Evolutionary conservation across 2,797 vertebrate genomes (phyloP).

Genomic region (Pseudocheirus occidentalis): DNA sequence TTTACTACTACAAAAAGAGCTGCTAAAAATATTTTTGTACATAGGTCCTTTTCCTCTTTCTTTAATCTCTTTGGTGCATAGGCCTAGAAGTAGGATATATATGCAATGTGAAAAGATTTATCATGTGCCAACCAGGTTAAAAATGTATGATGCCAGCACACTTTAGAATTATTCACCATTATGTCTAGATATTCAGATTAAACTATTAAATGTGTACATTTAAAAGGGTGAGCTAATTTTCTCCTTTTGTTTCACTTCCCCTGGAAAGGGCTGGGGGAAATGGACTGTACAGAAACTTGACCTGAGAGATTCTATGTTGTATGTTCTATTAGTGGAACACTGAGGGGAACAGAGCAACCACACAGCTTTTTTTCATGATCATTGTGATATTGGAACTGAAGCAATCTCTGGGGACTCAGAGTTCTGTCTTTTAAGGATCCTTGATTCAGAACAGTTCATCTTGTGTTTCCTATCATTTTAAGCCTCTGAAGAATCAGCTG

Average conservation of each 20-base stretch:
- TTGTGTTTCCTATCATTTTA: slow-evolving; percentile 16
- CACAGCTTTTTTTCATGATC: background rate
- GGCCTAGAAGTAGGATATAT: background rate
- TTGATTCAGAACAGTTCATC: background rate
- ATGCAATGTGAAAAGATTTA: background rate
- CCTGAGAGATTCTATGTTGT: background rate
- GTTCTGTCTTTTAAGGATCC: slow-evolving; percentile 29
- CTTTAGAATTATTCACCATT: background rate
- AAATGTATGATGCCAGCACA: background rate
- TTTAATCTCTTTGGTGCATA: background rate
- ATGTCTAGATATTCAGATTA: background rate
- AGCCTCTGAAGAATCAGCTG: slow-evolving; percentile 31
- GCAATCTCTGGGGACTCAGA: slow-evolving; percentile 25
- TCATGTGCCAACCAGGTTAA: background rate
- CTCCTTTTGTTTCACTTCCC: background rate
- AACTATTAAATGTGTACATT: background rate
- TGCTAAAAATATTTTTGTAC: background rate
- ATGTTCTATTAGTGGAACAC: background rate
- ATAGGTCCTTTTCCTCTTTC: background rate
- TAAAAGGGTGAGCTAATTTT: background rate
- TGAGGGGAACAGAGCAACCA: background rate
- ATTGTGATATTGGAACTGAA: background rate
- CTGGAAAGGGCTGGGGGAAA: background rate
- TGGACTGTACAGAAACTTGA: background rate
- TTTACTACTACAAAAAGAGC: background rate